Evolutionary conservation across 37 sponge, comb jelly and placozoan species (phyloP).

Genomic region (Petrosia ficiformis): DNA sequence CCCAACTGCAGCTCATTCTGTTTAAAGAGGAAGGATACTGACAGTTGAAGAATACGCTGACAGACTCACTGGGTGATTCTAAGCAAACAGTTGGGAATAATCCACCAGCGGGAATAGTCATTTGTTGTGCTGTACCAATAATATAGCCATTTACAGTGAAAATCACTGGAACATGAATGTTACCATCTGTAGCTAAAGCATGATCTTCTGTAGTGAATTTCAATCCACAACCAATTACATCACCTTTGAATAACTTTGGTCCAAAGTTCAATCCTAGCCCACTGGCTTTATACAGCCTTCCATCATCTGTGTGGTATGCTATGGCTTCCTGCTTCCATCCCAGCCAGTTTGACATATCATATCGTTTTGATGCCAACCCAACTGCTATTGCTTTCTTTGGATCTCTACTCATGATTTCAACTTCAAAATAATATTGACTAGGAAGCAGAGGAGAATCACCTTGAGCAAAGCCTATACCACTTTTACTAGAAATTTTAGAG

Average conservation of each 20-base stretch:
- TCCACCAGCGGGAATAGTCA: conserved; percentile 42
- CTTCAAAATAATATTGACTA: conserved; percentile 57
- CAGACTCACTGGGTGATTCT: conserved; percentile 31
- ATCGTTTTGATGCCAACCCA: conserved; percentile 41
- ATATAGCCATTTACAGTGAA: conserved; percentile 64
- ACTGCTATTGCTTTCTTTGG: conserved; percentile 51
- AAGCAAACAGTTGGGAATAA: conserved; percentile 59
- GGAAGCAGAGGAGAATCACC: conserved; percentile 39
- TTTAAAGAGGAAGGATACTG: conserved; percentile 26
- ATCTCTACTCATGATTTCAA: conserved; percentile 39
- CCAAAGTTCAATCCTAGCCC: conserved; percentile 22
- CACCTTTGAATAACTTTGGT: conserved; percentile 34
- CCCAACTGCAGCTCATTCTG: conserved; percentile 36
- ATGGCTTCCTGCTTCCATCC: conserved; percentile 36
- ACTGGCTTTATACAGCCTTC: conserved; percentile 45
- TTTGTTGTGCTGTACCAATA: conserved; percentile 13
- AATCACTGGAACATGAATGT: conserved; percentile 18
- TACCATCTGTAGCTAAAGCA: background rate
- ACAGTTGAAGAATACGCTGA: conserved; percentile 11
- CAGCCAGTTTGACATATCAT: conserved; percentile 26
- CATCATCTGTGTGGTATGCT: conserved; percentile 50
- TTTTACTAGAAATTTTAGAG: conserved; percentile 6
- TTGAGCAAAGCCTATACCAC: conserved; percentile 41
- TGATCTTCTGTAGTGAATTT: conserved; percentile 12
- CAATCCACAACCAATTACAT: conserved; percentile 72